A percentile compares a stretch with the other conserved stretches of the same genome.
These are phyloP conservation scores for Carassius auratus DNA, from an alignment of 2,113 vertebrate genomes.

Conservation along the genomic window DNA sequence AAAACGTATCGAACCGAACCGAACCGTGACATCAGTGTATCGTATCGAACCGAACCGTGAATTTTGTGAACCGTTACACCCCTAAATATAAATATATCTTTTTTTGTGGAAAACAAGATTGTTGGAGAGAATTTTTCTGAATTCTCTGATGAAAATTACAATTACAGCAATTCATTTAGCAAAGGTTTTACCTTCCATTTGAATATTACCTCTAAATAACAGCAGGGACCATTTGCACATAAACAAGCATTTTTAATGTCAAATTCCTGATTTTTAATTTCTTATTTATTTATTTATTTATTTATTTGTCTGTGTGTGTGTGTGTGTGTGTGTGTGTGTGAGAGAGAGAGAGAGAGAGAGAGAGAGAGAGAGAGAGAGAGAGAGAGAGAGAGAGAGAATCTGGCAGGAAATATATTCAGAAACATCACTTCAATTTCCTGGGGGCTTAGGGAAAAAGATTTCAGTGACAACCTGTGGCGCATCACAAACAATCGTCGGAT, in stretches of 20 bases:
- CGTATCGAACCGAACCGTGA: too few species aligned
- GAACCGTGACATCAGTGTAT: too few species aligned
- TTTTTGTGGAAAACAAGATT: background rate
- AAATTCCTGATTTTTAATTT: background rate
- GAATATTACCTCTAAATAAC: background rate
- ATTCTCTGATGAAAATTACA: background rate
- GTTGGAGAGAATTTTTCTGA: background rate
- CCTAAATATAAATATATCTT: too few species aligned
- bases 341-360: too few species aligned
- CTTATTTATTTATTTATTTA: too few species aligned
- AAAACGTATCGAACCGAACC: too few species aligned
- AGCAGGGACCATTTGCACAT: background rate
- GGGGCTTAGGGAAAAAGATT: slow-evolving; percentile 2
- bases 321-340: background rate
- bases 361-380: background rate
- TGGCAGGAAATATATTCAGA: background rate
- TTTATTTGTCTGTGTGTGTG: too few species aligned
- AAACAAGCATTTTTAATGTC: background rate
- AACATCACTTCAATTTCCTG: slow-evolving; percentile 7
- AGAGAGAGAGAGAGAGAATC: background rate
- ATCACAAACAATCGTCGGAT: background rate
- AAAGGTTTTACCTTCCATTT: background rate
- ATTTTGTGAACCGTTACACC: too few species aligned
- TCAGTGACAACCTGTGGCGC: background rate
- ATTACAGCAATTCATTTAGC: background rate